Evolutionary conservation across 2,113 vertebrate genomes (phyloP).

Genomic region (Clupea harengus): DNA sequence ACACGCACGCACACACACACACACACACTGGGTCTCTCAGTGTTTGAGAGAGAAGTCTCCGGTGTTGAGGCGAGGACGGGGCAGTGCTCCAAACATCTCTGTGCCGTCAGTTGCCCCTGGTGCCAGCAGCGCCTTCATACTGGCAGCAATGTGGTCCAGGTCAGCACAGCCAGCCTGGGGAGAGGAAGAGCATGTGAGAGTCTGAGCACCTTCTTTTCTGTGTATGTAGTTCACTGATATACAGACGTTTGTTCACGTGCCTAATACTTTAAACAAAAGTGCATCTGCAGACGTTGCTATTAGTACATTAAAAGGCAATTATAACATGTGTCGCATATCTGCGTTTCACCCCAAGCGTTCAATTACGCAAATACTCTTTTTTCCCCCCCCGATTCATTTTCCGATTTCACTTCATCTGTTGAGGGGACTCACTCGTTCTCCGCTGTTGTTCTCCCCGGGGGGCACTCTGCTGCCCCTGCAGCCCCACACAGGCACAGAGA

Average conservation of each 20-base stretch:
- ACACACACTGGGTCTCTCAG: constrained; percentile 50
- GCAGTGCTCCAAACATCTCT: constrained; percentile 88
- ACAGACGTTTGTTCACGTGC: no score
- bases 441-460: constrained; percentile 76
- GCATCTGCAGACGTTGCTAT: no score
- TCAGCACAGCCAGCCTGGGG: constrained; percentile 80
- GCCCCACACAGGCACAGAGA: constrained; percentile 87
- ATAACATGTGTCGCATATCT: no score
- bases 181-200: not conserved
- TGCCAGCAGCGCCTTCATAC: constrained; percentile 86
- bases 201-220: no score
- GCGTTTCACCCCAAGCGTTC: no score
- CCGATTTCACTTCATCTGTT: no score
- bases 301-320: no score
- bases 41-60: constrained; percentile 86
- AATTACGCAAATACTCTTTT: no score
- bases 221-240: no score
- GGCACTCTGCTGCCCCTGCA: constrained; percentile 72
- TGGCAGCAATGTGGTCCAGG: constrained; percentile 88
- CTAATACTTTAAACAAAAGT: no score
- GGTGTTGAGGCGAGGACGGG: constrained; percentile 87
- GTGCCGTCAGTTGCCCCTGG: constrained; percentile 83
- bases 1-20: constrained; percentile 19
- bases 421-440: constrained; percentile 65
- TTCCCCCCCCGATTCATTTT: no score